A percentile compares a stretch with the other conserved stretches of the same genome.
These are phyloP conservation scores for Sebastiscus tertius DNA, from an alignment of 2,797 vertebrate genomes.

Conservation along the genomic window DNA sequence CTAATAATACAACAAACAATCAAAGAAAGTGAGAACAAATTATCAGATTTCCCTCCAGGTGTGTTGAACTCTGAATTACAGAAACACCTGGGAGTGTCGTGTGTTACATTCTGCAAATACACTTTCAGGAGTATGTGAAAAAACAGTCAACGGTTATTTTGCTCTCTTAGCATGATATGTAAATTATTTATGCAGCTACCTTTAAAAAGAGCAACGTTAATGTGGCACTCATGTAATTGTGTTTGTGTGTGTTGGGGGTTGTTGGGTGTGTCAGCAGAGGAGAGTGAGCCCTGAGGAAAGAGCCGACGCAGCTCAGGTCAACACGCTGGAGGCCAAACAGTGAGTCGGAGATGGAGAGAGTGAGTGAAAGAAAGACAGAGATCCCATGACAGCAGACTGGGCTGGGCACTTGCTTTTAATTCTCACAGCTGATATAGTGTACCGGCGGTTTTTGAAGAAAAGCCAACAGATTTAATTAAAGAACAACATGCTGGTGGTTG, in stretches of 20 bases:
- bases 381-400: constrained; percentile 6
- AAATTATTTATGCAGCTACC: constrained; percentile 16
- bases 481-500: constrained; percentile 30
- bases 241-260: background rate
- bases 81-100: background rate
- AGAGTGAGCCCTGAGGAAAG: constrained; percentile 8
- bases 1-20: background rate
- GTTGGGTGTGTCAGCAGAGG: constrained; percentile 6
- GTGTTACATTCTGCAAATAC: background rate
- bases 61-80: background rate
- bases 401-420: background rate
- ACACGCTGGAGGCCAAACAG: constrained; percentile 30
- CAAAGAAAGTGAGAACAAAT: background rate
- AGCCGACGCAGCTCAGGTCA: constrained; percentile 12
- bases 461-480: constrained; percentile 11
- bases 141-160: background rate
- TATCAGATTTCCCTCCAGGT: background rate
- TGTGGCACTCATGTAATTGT: background rate
- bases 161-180: background rate
- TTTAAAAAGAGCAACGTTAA: constrained; percentile 1
- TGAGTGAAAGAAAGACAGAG: background rate
- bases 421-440: background rate
- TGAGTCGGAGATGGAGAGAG: background rate
- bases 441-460: background rate
- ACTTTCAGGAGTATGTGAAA: background rate